These are phyloP conservation scores for Hirudinaria manillensis DNA, from an alignment of 2,888 invertebrate species.

Conservation along the genomic window DNA sequence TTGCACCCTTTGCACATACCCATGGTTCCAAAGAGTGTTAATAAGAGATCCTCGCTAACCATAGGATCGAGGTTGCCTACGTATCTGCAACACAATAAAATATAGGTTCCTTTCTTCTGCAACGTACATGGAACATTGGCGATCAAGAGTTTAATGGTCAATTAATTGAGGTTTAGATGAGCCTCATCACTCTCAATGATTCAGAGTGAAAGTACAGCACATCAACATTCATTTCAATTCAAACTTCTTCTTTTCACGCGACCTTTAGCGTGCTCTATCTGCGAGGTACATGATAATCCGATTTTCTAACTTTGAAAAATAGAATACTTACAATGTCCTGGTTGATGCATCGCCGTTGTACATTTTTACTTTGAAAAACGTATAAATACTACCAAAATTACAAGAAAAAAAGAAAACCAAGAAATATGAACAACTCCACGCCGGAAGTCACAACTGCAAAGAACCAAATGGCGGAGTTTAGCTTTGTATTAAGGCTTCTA, in stretches of 20 bases:
- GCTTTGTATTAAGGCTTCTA: not conserved
- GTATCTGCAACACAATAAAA: constrained; percentile 60
- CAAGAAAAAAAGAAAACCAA: constrained; percentile 31
- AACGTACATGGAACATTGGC: too few species aligned
- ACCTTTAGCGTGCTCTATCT: constrained; percentile 27
- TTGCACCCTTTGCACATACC: constrained; percentile 96
- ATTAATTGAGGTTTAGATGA: too few species aligned
- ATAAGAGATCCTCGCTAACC: constrained; percentile 87
- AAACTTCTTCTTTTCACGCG: constrained; percentile 12
- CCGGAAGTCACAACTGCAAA: constrained; percentile 25
- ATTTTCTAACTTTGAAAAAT: constrained; percentile 15
- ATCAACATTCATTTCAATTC: not conserved
- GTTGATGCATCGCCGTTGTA: constrained; percentile 31
- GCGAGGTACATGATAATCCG: not conserved
- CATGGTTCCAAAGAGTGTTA: constrained; percentile 92
- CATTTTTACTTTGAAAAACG: constrained; percentile 28
- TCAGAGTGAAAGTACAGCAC: too few species aligned
- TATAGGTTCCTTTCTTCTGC: too few species aligned
- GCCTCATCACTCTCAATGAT: too few species aligned
- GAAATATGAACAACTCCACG: constrained; percentile 28
- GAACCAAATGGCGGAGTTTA: constrained; percentile 18
- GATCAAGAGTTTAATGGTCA: too few species aligned
- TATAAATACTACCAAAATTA: constrained; percentile 29
- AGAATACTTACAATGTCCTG: constrained; percentile 30
- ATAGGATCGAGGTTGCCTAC: constrained; percentile 92